Percentiles rank a stretch among this genome's conserved stretches.
Evolutionary conservation across 2,113 vertebrate species (phyloP).

Genomic region (Notiomystis cincta): DNA sequence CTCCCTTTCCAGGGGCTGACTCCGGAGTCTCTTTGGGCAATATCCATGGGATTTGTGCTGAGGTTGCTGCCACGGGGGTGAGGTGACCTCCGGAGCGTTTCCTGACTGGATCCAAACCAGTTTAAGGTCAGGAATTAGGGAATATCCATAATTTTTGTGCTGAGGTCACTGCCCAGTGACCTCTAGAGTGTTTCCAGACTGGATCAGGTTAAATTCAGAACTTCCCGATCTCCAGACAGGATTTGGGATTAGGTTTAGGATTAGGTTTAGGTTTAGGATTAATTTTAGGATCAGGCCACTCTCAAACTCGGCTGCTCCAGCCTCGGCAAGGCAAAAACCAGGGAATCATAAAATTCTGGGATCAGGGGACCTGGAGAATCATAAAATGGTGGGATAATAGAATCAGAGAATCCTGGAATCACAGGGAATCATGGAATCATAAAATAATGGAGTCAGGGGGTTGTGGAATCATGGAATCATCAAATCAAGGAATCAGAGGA

Average conservation of each 20-base stretch:
- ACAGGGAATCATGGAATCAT: background rate
- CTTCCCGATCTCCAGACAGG: background rate
- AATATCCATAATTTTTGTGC: background rate
- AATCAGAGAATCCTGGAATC: background rate
- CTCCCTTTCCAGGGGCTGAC: background rate
- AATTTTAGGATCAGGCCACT: no score
- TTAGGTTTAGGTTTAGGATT: background rate
- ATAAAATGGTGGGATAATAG: no score
- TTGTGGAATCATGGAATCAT: background rate
- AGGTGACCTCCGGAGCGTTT: background rate
- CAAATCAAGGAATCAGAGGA: rapidly evolving
- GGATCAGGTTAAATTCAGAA: no score
- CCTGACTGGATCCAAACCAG: background rate
- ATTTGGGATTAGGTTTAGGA: background rate
- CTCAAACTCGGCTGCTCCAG: background rate
- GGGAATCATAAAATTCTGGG: background rate
- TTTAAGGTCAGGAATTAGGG: background rate
- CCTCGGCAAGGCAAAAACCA: rapidly evolving
- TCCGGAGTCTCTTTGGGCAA: background rate
- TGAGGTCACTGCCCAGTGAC: background rate
- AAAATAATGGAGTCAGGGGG: background rate
- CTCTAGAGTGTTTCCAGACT: background rate
- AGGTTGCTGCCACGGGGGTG: background rate
- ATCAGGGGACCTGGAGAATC: no score
- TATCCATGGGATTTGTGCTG: background rate